These are phyloP conservation scores for Oryzias dopingdopingensis DNA, from an alignment of 2,797 vertebrate genomes.

Conservation along the genomic window DNA sequence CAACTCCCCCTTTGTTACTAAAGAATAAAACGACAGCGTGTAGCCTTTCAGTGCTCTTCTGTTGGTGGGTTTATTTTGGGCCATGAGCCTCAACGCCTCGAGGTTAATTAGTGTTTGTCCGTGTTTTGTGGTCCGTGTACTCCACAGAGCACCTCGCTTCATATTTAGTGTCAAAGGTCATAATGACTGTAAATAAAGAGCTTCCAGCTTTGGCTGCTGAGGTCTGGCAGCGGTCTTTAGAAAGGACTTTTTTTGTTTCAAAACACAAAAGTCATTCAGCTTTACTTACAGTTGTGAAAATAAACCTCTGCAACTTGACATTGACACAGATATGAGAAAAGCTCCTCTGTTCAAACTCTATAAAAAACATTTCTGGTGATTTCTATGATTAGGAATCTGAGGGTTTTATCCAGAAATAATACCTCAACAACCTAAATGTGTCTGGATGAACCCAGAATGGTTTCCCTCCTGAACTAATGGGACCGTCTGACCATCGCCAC, in stretches of 20 bases:
- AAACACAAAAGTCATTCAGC: too few relatives aligned
- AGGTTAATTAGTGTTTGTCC: not conserved
- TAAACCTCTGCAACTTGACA: too few relatives aligned
- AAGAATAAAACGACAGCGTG: not conserved
- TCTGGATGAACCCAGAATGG: constrained; percentile 32
- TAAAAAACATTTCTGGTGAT: too few relatives aligned
- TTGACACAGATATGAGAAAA: constrained; percentile 5
- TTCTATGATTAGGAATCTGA: too few relatives aligned
- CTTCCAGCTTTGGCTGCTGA: not conserved
- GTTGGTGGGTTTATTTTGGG: not conserved
- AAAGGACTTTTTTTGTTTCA: too few relatives aligned
- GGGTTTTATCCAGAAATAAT: constrained; percentile 1
- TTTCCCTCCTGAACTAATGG: constrained; percentile 37
- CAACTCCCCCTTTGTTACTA: too few relatives aligned
- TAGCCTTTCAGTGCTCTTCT: not conserved
- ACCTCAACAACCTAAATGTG: constrained; percentile 27
- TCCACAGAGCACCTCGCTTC: not conserved
- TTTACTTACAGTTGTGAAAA: too few relatives aligned
- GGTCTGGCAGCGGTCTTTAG: too few relatives aligned
- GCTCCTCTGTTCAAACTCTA: not conserved
- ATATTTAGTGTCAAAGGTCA: not conserved
- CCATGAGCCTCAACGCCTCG: not conserved
- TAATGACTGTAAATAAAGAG: not conserved
- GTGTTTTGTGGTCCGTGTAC: too few relatives aligned
- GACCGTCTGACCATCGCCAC: constrained; percentile 42